A percentile compares a stretch with the other conserved stretches of the same genome.
Conservation (phyloP, 2,888 invertebrate genomes). For the Epistrophe grossulariae region DNA sequence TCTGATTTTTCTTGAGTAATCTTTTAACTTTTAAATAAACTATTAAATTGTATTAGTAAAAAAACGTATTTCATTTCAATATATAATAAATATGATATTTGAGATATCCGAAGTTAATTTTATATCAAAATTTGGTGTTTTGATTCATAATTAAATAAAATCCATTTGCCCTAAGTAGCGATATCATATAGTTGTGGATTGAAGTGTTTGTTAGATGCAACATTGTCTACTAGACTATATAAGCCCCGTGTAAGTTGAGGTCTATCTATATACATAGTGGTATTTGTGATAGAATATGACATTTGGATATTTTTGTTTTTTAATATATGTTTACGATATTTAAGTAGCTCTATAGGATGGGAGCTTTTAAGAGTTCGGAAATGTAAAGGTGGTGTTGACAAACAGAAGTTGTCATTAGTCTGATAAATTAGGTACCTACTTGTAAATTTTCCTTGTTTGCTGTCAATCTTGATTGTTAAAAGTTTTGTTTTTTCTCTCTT, state of each 20-base stretch:
- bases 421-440: slow-evolving; percentile 29
- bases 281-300: slow-evolving; percentile 26
- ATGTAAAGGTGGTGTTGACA: slow-evolving; percentile 11
- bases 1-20: too few species aligned
- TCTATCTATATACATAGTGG: too few species aligned
- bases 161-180: too few species aligned
- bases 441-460: slow-evolving; percentile 39
- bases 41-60: too few species aligned
- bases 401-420: slow-evolving; percentile 25
- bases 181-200: too few species aligned
- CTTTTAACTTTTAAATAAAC: too few species aligned
- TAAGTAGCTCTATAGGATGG: neutral
- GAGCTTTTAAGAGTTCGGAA: slow-evolving; percentile 1
- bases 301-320: neutral
- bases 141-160: too few species aligned
- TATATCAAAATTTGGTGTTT: too few species aligned
- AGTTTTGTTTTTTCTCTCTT: neutral
- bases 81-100: too few species aligned
- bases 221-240: neutral
- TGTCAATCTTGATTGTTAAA: slow-evolving; percentile 32
- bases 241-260: too few species aligned
- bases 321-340: neutral
- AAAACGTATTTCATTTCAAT: too few species aligned
- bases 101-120: too few species aligned
- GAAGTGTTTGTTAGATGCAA: neutral